Evolutionary conservation across 2,113 vertebrate species (phyloP).

Genomic region (Toxotes jaculatrix): DNA sequence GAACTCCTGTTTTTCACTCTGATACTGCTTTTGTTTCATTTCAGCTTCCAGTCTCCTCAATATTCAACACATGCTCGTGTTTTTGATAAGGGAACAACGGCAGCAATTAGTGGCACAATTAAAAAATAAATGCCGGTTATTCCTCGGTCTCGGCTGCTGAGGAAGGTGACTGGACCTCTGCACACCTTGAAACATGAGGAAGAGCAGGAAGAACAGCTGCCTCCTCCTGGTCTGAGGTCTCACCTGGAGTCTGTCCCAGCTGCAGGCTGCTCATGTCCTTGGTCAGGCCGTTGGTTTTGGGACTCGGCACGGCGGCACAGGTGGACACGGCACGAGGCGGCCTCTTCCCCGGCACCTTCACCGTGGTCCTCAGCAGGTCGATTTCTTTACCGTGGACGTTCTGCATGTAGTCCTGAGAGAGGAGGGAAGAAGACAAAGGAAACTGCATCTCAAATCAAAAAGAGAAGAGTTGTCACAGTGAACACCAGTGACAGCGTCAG

Average conservation of each 20-base stretch:
- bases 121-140: neutral
- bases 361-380: constrained; percentile 95
- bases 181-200: too few species aligned
- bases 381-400: constrained; percentile 98
- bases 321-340: constrained; percentile 94
- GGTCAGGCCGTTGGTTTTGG: constrained; percentile 94
- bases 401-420: constrained; percentile 96
- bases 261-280: constrained; percentile 97
- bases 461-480: too few species aligned
- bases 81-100: neutral
- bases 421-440: neutral
- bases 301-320: constrained; percentile 90
- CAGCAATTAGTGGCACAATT: neutral
- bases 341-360: constrained; percentile 97
- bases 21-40: neutral
- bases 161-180: too few species aligned
- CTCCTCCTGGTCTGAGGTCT: constrained; percentile 10
- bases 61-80: too few species aligned
- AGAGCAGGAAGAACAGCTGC: too few species aligned
- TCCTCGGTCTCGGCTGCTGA: neutral
- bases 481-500: too few species aligned
- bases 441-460: too few species aligned
- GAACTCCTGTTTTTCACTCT: constrained; percentile 6
- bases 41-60: too few species aligned
- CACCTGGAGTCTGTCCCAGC: constrained; percentile 91